Evolutionary conservation across 2,888 invertebrate genomes (phyloP).

Genomic region (Pelosia muscerda): DNA sequence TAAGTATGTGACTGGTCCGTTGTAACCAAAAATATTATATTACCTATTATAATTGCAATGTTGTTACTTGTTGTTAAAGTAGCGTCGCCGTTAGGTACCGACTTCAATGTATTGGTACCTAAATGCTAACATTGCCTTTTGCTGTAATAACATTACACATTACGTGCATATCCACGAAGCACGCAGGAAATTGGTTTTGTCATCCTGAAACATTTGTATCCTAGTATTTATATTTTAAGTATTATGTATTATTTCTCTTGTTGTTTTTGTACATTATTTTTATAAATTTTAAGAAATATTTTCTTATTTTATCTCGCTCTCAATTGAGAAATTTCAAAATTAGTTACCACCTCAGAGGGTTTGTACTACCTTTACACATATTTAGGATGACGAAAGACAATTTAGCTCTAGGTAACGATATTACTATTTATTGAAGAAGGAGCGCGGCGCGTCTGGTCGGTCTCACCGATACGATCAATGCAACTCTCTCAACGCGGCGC

Average conservation of each 20-base stretch:
- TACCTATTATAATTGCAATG: constrained; percentile 60
- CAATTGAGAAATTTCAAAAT: constrained; percentile 19
- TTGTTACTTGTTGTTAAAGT: constrained; percentile 66
- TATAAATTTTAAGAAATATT: neutral
- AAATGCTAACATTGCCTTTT: constrained; percentile 57
- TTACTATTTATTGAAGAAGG: constrained; percentile 37
- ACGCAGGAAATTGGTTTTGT: constrained; percentile 35
- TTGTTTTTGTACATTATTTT: constrained; percentile 14
- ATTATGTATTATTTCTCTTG: constrained; percentile 9
- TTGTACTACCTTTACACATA: neutral
- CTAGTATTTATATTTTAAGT: neutral
- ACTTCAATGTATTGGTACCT: constrained; percentile 59
- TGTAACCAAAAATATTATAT: constrained; percentile 66
- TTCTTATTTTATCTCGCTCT: constrained; percentile 5
- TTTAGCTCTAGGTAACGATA: constrained; percentile 37
- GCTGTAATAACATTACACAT: constrained; percentile 47
- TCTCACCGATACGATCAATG: constrained; percentile 20
- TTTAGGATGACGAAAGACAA: constrained; percentile 46
- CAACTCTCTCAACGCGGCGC: constrained; percentile 8
- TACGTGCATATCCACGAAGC: constrained; percentile 57
- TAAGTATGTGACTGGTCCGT: constrained; percentile 55
- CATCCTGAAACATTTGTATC: constrained; percentile 35
- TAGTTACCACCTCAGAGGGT: constrained; percentile 29
- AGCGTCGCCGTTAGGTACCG: constrained; percentile 63
- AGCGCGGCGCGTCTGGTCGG: constrained; percentile 13